Base-by-base conservation (phyloP, 2,113 vertebrate genomes). In the Rafetus swinhoei region DNA sequence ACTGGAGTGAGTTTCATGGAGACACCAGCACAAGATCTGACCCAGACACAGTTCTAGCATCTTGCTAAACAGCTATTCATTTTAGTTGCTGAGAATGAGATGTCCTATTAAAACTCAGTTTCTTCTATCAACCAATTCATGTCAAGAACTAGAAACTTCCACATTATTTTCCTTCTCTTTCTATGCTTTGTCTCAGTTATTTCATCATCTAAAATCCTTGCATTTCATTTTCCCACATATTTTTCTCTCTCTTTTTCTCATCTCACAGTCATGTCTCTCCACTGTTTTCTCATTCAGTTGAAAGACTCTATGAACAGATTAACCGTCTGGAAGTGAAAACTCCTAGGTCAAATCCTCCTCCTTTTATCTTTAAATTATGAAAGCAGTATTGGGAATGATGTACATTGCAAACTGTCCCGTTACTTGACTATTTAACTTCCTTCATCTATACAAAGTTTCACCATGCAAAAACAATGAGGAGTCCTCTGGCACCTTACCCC, bases 291-390 rank as follows among this genome's bases (percentile, higher is more conserved):
- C 83, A 94, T 57, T 79, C 27, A 83, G 82, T 21, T 72, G 87
- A 96, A 96, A 93, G 86, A 72, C 6, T 21, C 65, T 96, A 94
- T 92, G 90, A 93, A 88, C 11, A 85, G 93, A 92, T 7, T 83
- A 88, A 91, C 54, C 94, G 83, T 55, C 69, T n/a, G 27, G 32
- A 97, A 97, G 94, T 87, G 79, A 95, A 95, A 94, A 95, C 45
- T 85, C 90, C 6, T 95, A 96, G 93, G 93, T 91, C 39, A 52
- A 59, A 39, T 74, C 86, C 59, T 87, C 57, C 89, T 92, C 72
- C 81, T 79, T 52, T 86, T 89, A 85, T 45, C 55, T 72, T 74
- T 81, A 25, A 24, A n/a, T 91, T 92, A 90, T 79, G 81, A 79
- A 95, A 86, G 84, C 12, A 81, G 55, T 72, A 91, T 50, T 72